A percentile compares a stretch with the other conserved stretches of the same genome.
phyloP scores from a whole-genome alignment of 2,797 vertebrate species.

The Sorex maritimensis region DNA sequence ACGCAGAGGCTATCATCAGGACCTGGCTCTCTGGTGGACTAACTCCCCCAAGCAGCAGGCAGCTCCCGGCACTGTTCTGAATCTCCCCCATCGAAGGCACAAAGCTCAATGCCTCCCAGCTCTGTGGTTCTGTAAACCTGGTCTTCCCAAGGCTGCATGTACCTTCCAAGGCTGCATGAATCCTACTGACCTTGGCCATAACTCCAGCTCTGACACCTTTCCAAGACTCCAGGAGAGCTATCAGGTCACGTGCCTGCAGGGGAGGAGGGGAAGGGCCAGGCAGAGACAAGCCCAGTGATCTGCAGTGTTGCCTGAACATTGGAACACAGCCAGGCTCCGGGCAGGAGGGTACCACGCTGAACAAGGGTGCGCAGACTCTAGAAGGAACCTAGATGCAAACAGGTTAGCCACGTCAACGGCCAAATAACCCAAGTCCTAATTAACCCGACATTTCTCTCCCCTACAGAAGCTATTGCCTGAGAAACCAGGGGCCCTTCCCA shows the following conservation, averaged over 20 bases:
- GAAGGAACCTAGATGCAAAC: conserved; percentile 79
- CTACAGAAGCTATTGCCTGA: conserved; percentile 68
- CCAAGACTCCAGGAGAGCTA: conserved; percentile 66
- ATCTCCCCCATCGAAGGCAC: conserved; percentile 51
- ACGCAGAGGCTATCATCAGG: too few species aligned
- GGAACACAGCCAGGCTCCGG: not conserved
- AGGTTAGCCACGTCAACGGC: conserved; percentile 80
- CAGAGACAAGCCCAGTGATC: conserved; percentile 43
- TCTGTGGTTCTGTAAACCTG: not conserved
- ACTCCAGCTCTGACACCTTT: conserved; percentile 70
- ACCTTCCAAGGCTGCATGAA: conserved; percentile 59
- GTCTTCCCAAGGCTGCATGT: conserved; percentile 58
- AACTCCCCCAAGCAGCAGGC: not conserved
- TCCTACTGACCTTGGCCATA: conserved; percentile 16
- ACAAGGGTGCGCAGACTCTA: conserved; percentile 60
- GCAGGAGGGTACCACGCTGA: conserved; percentile 10
- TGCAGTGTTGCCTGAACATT: not conserved
- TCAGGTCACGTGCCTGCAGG: conserved; percentile 47
- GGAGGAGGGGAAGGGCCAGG: not conserved
- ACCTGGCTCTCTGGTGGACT: not conserved
- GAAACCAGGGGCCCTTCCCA: conserved; percentile 81
- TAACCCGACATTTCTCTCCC: conserved; percentile 69
- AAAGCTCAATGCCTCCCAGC: not conserved
- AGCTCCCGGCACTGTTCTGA: not conserved
- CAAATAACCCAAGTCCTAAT: conserved; percentile 84